These are phyloP conservation scores for Aphelocoma coerulescens DNA, from an alignment of 2,113 vertebrate genomes.

Conservation along the genomic window DNA sequence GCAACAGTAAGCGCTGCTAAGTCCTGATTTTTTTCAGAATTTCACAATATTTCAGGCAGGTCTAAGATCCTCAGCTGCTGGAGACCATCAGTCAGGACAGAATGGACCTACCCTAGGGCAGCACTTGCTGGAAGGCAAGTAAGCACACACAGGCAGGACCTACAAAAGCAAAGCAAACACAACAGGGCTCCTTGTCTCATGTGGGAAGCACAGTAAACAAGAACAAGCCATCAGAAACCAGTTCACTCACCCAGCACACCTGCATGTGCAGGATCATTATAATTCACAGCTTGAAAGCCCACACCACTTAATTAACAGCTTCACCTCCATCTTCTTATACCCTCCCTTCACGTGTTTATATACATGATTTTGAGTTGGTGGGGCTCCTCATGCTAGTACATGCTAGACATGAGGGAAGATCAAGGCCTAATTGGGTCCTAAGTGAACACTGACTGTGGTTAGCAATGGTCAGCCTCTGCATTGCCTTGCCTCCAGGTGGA, in stretches of 20 bases:
- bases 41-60: neutral
- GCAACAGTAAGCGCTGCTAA: neutral
- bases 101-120: neutral
- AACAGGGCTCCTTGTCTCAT: neutral
- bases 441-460: accelerated
- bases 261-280: neutral
- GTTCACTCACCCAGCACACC: neutral
- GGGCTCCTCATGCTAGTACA: neutral
- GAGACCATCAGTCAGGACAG: neutral
- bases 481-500: too few relatives aligned
- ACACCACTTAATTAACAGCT: neutral
- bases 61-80: neutral
- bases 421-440: neutral
- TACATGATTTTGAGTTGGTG: neutral
- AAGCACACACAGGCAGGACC: neutral
- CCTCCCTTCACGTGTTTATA: neutral
- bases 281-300: neutral
- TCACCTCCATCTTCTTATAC: neutral
- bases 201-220: neutral
- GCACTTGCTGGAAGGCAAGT: neutral
- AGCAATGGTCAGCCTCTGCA: neutral
- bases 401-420: neutral
- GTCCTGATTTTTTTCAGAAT: neutral
- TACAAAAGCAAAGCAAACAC: neutral
- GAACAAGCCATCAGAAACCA: neutral